These are phyloP conservation scores for Sitta carolinensis DNA, from an alignment of 2,797 vertebrate species.

Conservation along the genomic window DNA sequence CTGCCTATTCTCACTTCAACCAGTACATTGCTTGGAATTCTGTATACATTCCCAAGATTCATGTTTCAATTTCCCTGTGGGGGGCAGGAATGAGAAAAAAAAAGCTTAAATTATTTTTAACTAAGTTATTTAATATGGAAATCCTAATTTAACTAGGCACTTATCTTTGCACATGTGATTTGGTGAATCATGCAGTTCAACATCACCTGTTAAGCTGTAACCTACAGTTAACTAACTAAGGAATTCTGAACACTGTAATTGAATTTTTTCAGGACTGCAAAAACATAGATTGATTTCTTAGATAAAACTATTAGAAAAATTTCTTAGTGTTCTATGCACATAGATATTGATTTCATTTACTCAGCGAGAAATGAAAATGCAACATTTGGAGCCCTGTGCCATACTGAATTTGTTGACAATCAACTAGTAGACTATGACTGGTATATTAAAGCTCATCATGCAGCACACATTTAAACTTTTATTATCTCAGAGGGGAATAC, in stretches of 20 bases:
- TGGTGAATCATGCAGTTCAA: constrained; percentile 13
- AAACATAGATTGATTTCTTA: neutral
- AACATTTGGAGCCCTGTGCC: neutral
- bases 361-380: neutral
- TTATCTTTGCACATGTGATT: constrained; percentile 16
- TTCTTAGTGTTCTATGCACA: neutral
- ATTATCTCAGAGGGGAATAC: neutral
- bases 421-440: neutral
- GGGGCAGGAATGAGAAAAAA: neutral
- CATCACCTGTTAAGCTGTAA: constrained; percentile 35
- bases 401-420: neutral
- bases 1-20: neutral
- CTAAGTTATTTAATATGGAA: constrained; percentile 22
- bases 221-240: neutral
- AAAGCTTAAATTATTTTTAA: neutral
- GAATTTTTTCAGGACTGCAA: neutral
- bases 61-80: neutral
- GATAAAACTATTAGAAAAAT: neutral
- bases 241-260: neutral
- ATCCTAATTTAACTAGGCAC: neutral
- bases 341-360: neutral
- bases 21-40: neutral
- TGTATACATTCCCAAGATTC: neutral
- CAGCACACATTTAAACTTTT: neutral
- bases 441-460: neutral